phyloP scores from a whole-genome alignment of 2,113 vertebrate genomes.

The Clarias batrachus region DNA sequence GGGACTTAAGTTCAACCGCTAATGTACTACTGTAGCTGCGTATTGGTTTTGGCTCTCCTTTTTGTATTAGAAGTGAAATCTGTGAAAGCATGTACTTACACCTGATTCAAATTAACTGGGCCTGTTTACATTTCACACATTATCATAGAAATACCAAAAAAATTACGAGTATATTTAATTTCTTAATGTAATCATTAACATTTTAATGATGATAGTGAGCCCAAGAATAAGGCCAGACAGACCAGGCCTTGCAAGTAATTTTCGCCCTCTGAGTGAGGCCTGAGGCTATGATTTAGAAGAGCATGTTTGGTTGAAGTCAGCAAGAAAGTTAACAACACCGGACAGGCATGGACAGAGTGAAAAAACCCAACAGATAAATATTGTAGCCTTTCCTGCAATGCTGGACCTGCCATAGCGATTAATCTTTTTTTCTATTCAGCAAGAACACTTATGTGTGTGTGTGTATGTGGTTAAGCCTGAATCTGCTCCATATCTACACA shows the following conservation, averaged over 20 bases:
- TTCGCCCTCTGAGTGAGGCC: constrained; percentile 56
- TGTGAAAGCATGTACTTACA: background rate
- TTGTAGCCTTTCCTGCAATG: constrained; percentile 52
- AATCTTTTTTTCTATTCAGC: constrained; percentile 48
- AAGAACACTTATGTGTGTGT: constrained; percentile 11
- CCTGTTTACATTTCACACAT: constrained; percentile 10
- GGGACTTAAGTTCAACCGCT: background rate
- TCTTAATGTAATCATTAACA: constrained; percentile 31
- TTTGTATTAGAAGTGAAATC: background rate
- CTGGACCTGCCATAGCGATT: constrained; percentile 50
- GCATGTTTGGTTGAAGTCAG: constrained; percentile 62
- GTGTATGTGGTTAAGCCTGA: constrained; percentile 59
- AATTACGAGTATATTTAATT: constrained; percentile 31
- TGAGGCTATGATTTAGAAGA: constrained; percentile 65
- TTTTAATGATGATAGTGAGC: constrained; percentile 23
- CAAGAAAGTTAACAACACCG: constrained; percentile 60
- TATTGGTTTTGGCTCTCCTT: constrained; percentile 5
- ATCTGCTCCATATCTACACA: constrained; percentile 67
- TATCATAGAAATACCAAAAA: background rate
- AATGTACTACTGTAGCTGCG: background rate
- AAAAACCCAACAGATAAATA: constrained; percentile 64
- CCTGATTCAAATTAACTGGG: constrained; percentile 14
- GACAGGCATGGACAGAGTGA: constrained; percentile 56
- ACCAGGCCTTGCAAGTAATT: constrained; percentile 39
- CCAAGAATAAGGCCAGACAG: constrained; percentile 24